Conservation (phyloP, 2,113 vertebrate genomes). For the Ivindomyrus marchei region DNA sequence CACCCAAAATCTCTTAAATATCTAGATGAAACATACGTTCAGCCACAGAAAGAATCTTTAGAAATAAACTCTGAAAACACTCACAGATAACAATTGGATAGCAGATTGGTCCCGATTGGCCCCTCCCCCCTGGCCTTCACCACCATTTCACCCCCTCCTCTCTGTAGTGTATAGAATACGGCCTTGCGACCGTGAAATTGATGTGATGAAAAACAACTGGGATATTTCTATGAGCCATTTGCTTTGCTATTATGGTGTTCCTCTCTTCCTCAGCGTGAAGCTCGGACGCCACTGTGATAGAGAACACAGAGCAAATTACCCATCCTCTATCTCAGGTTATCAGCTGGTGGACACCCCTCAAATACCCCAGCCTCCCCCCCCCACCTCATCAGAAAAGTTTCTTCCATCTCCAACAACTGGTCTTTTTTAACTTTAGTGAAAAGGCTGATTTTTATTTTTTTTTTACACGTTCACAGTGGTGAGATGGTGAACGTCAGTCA, state of each 20-base stretch:
- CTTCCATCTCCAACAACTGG: conserved; percentile 24
- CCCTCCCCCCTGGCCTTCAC: conserved; percentile 6
- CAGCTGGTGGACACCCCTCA: conserved; percentile 33
- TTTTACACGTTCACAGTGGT: neutral
- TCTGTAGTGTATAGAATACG: conserved; percentile 28
- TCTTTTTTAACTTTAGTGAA: conserved; percentile 18
- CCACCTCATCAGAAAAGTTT: conserved; percentile 33
- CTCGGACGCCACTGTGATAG: conserved; percentile 46
- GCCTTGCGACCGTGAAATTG: conserved; percentile 51
- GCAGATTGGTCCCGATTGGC: conserved; percentile 26
- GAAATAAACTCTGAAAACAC: conserved; percentile 12
- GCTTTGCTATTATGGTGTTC: conserved; percentile 45
- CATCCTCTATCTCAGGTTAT: conserved; percentile 55
- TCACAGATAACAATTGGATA: conserved; percentile 18
- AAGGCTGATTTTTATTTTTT: neutral
- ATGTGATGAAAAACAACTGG: conserved; percentile 62
- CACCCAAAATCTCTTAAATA: neutral
- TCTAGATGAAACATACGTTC: conserved; percentile 4
- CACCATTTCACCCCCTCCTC: neutral
- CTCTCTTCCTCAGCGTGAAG: conserved; percentile 42
- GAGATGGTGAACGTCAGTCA: neutral
- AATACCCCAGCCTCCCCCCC: conserved; percentile 37
- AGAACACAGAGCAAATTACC: conserved; percentile 56
- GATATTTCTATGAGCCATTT: conserved; percentile 61
- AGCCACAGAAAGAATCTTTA: too few relatives aligned